Evolutionary conservation across 2,888 invertebrate species (phyloP).

Genomic region (Elgonia sp.): DNA sequence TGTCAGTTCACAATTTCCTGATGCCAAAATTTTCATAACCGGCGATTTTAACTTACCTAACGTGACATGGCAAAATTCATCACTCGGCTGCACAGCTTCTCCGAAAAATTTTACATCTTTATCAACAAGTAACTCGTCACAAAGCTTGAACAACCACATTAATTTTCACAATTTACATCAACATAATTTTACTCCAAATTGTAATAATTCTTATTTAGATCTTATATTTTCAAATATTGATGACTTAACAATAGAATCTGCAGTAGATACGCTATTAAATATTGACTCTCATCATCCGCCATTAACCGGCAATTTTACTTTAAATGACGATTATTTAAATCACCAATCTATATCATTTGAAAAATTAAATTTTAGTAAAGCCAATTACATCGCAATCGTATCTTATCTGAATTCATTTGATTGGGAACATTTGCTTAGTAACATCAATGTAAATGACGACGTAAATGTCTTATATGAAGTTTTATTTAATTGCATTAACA

Average conservation of each 20-base stretch:
- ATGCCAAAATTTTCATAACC: background rate
- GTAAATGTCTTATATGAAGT: background rate
- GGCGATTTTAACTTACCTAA: conserved; percentile 12
- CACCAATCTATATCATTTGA: background rate
- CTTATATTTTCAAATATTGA: conserved; percentile 1
- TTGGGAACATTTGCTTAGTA: background rate
- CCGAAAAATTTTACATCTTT: background rate
- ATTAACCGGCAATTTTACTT: too few relatives aligned
- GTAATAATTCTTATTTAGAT: background rate
- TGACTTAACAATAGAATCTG: background rate
- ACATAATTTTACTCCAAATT: conserved; percentile 1
- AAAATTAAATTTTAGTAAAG: conserved; percentile 15
- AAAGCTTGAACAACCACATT: background rate
- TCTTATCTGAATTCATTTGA: background rate
- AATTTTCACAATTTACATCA: conserved; percentile 16
- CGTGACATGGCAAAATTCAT: background rate
- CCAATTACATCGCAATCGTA: background rate
- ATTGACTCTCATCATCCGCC: background rate
- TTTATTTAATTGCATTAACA: background rate
- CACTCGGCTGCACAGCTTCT: background rate
- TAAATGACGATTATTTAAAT: too few relatives aligned
- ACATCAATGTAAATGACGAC: background rate
- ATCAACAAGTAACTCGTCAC: background rate
- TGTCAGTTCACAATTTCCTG: background rate
- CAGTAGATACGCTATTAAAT: background rate